Percentiles rank a stretch among this genome's conserved stretches.
Conservation (phyloP, 2,797 vertebrate genomes). For the Pseudochirops corinnae region DNA sequence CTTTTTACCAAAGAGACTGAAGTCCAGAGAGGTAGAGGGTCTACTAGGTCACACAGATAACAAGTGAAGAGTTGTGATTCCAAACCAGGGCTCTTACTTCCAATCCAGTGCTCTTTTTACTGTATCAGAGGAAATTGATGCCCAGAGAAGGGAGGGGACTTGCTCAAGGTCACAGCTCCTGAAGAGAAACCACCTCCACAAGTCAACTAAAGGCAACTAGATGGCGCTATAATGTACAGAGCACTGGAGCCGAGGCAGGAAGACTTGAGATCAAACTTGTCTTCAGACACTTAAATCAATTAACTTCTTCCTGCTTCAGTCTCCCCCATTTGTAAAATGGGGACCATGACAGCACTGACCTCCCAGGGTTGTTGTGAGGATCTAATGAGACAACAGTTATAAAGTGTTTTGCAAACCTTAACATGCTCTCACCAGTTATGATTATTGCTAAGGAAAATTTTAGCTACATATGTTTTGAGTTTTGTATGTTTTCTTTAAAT, state of each 20-base stretch:
- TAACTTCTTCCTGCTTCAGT: background rate
- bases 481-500: background rate
- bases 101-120: background rate
- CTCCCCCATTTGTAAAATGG: background rate
- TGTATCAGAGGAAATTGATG: background rate
- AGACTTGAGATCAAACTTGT: background rate
- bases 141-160: background rate
- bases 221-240: background rate
- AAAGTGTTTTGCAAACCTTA: background rate
- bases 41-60: background rate
- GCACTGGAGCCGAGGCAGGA: background rate
- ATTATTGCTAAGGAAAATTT: background rate
- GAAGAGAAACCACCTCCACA: background rate
- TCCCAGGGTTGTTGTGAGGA: background rate
- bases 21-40: background rate
- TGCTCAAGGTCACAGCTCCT: background rate
- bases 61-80: background rate
- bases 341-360: background rate
- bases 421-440: background rate
- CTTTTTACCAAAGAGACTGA: background rate
- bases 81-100: background rate
- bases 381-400: background rate
- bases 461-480: background rate
- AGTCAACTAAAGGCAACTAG: background rate
- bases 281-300: background rate